A percentile compares a stretch with the other conserved stretches of the same genome.
These are phyloP conservation scores for Orthosia gothica DNA, from an alignment of 2,888 invertebrate species.

Conservation along the genomic window DNA sequence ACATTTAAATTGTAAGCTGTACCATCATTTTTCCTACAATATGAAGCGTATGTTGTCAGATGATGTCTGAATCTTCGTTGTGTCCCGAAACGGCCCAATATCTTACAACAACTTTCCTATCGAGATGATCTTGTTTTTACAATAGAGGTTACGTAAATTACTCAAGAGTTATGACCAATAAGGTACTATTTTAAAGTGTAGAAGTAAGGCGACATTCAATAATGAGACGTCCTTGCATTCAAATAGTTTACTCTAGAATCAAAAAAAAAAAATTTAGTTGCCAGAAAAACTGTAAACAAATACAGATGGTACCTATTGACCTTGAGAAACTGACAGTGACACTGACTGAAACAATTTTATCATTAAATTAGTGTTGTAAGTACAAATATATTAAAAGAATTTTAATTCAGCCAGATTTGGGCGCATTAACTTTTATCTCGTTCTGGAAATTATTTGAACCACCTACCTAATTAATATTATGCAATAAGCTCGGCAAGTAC, in stretches of 20 bases:
- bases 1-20: neutral
- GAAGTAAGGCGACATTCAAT: neutral
- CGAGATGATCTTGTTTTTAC: neutral
- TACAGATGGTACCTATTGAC: neutral
- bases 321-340: conserved; percentile 37
- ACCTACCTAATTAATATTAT: neutral
- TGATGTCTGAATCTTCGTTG: neutral
- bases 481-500: neutral
- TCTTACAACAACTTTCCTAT: neutral
- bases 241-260: conserved; percentile 2
- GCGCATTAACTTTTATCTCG: no score
- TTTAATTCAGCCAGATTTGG: neutral
- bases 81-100: neutral
- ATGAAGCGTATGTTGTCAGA: neutral
- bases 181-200: neutral
- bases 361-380: neutral
- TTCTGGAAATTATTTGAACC: neutral
- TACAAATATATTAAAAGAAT: neutral
- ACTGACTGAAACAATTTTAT: neutral
- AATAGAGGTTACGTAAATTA: neutral
- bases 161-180: neutral
- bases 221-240: conserved; percentile 8
- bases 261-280: conserved; percentile 1
- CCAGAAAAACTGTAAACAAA: neutral
- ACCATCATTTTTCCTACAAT: conserved; percentile 8